These are phyloP conservation scores for Tachina fera DNA, from an alignment of 2,888 invertebrate species.

Conservation along the genomic window DNA sequence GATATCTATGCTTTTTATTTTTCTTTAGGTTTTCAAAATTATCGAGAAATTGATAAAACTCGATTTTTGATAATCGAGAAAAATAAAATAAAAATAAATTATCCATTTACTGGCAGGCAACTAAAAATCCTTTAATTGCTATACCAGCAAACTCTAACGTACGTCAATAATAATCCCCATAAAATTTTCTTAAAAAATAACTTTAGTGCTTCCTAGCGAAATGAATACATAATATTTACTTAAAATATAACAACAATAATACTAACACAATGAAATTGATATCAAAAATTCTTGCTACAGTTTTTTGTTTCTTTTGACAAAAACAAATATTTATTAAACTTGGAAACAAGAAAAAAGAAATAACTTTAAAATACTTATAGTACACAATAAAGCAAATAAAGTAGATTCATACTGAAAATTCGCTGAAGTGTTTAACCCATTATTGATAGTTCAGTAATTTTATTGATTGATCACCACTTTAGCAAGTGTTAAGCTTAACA, in stretches of 20 bases:
- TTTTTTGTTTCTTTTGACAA: conserved; percentile 39
- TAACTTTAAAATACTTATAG: conserved; percentile 30
- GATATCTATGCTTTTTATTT: too few species aligned
- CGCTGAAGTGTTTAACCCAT: neutral
- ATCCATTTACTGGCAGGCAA: too few species aligned
- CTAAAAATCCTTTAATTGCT: too few species aligned
- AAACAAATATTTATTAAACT: conserved; percentile 45
- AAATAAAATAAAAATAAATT: too few species aligned
- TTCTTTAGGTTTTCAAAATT: too few species aligned
- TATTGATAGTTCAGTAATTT: too few species aligned
- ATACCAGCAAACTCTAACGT: too few species aligned
- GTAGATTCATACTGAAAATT: conserved; percentile 12
- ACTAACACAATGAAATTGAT: neutral
- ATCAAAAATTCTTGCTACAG: neutral
- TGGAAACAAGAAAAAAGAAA: conserved; percentile 1
- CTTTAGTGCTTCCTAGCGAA: conserved; percentile 11
- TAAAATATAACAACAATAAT: conserved; percentile 7
- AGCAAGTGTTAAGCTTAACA: too few species aligned
- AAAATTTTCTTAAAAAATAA: neutral
- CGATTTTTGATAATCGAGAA: too few species aligned
- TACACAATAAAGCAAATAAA: conserved; percentile 40
- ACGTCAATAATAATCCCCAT: neutral
- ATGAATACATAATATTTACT: conserved; percentile 53
- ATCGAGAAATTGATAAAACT: too few species aligned
- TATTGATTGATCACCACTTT: too few species aligned